Evolutionary conservation across 2,113 vertebrate species (phyloP), one percentile per base, ranked within the genome.

Genomic region (Xiphias gladius): DNA sequence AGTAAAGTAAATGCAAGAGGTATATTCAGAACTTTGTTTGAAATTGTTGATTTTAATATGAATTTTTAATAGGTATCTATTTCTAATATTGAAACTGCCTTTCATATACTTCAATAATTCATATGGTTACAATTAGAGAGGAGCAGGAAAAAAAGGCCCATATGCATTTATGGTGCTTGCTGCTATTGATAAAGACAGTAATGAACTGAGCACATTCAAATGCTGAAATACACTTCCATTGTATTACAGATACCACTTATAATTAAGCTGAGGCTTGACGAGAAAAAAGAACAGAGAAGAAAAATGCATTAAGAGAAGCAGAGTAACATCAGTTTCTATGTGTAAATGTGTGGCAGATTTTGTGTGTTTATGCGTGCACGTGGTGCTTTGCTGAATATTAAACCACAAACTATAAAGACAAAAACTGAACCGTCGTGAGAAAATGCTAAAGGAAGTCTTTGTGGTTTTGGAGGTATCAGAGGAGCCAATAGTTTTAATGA

Each of bases 251-350:
- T 92, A 93, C 92, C 90, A 91, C 86, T 92, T 91, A 90, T 93
- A 94, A 94, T 94, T 94, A 94, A 92, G 87, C 91, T 88, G 92
- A 92, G 88, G 90, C 89, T 90, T 94, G 91, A 89, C 89, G 81
- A 91, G 89, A 84, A 93, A n/a, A 68, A 85, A 75, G 65, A 86
- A 67, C 59, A 72, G 79, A 62, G 73, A 68, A 78, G 79, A 65
- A 89, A 88, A 89, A 86, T 85, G 76, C 75, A 81, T 91, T 89
- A 89, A 89, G 87, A 89, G 83, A 91, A 91, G 91, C 71, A 28
- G 74, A 89, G 84, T 79, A 76, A 90, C 92, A 91, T 82, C 80
- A 82, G 86, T 80, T 86, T 90, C 14, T 58, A 39, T 32, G 58
- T n/a, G 52, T 50, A 72, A 50, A 10, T 76, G 52, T 83, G 79